Evolutionary conservation across 2,888 invertebrate genomes (phyloP).

Genomic region (Mamestra brassicae): DNA sequence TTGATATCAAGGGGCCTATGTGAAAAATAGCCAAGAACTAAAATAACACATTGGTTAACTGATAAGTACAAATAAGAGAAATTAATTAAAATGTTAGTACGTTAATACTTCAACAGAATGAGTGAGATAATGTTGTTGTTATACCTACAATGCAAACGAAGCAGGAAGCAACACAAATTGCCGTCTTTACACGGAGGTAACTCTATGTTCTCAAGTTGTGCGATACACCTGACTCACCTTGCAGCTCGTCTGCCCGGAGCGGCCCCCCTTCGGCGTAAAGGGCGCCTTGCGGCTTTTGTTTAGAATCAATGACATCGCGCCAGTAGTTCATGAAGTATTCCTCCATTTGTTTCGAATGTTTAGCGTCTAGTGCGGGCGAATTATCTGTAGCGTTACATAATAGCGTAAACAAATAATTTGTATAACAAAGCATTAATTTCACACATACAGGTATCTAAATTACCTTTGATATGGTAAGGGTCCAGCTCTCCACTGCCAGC

Average conservation of each 20-base stretch:
- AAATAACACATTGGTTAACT: conserved; percentile 69
- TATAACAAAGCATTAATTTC: conserved; percentile 8
- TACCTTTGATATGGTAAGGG: conserved; percentile 82
- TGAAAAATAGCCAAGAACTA: conserved; percentile 73
- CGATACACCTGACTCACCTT: conserved; percentile 76
- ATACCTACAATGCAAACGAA: conserved; percentile 82
- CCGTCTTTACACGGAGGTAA: conserved; percentile 71
- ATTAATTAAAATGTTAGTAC: conserved; percentile 70
- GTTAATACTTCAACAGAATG: conserved; percentile 73
- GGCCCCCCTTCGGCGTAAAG: conserved; percentile 88
- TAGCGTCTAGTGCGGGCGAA: conserved; percentile 67
- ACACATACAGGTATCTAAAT: conserved; percentile 10
- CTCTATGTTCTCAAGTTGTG: conserved; percentile 51
- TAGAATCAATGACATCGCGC: conserved; percentile 81
- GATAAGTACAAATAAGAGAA: conserved; percentile 75
- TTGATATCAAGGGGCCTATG: conserved; percentile 72
- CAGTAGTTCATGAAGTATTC: conserved; percentile 85
- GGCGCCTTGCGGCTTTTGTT: conserved; percentile 77
- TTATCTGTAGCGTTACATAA: conserved; percentile 63
- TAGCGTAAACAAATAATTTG: conserved; percentile 15
- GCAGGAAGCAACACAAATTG: conserved; percentile 82
- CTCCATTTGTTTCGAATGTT: conserved; percentile 83
- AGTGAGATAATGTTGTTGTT: conserved; percentile 76
- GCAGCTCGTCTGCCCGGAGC: conserved; percentile 81
- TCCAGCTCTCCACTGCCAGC: conserved; percentile 86